Base-by-base conservation (phyloP, 2,888 invertebrate genomes). In the Kuschelorhynchus macadamiae region DNA sequence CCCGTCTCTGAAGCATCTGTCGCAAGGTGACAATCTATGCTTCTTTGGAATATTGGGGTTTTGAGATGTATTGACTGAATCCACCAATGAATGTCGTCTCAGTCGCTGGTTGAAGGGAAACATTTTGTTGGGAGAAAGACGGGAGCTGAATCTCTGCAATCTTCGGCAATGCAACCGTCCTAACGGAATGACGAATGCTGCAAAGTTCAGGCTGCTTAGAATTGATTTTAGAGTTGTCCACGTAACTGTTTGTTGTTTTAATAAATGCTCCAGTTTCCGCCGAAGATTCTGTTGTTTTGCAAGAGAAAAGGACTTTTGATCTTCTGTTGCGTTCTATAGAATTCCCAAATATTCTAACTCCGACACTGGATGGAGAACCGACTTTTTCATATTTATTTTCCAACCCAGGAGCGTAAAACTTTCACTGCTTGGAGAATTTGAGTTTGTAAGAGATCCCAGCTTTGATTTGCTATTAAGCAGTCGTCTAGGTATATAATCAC, bases 401-500 rank as follows among this genome's bases (percentile, higher is more conserved):
- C 32, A 59, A 11, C 56, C 61, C 36, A 57, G 42, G 11, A 11
- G 39, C 21, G 21, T 18, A 65, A 25, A 8, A 65, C 12, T 11
- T 53, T 14, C 12, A 70, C 16, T 25, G 65, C 53, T 36, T 65
- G 36, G 21, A 14, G 32, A 18, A 49, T 14, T 9, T 68, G 57
- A n/a, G 18, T n/a, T 14, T 14, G 32, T 11, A 64, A 52, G 11
- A 30, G 12, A 11, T 56, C 32, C 20, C 50, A 44, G 36, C 60
- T 30, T 46, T 72, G 67, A 32, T 67, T 47, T 18, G 11, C 17
- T 12, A 11, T 56, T 20, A 67, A 30, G 30, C 59, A 69, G 52
- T 77, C 75, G 76, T 77, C 76, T 4, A 76, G 61, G 44, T 77
- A 79, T 0, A 78, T 76, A 14, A 78, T 36, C 1, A 74, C 66